Conservation (phyloP, 2,113 vertebrate genomes). For the Colinus virginianus region DNA sequence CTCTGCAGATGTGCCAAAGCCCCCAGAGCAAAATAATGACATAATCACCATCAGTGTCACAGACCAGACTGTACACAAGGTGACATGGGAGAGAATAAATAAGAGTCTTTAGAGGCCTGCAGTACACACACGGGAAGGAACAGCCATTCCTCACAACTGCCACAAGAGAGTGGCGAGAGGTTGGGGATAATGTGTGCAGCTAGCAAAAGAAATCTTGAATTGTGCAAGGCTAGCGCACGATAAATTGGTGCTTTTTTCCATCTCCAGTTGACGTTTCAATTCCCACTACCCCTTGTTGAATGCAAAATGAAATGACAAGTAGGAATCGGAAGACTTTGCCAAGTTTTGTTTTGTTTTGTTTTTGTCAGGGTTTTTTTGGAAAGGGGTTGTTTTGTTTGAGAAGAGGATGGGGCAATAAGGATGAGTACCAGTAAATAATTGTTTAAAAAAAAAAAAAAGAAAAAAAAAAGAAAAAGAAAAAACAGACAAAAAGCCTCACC, state of each 20-base stretch:
- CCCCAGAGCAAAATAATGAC: conserved; percentile 97
- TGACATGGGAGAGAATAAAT: conserved; percentile 88
- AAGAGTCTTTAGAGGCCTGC: conserved; percentile 76
- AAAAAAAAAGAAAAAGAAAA: neutral
- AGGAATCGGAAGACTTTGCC: conserved; percentile 48
- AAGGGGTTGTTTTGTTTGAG: neutral
- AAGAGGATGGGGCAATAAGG: neutral
- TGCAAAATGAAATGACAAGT: conserved; percentile 67
- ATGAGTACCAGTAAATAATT: neutral
- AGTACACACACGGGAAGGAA: conserved; percentile 74
- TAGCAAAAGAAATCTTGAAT: conserved; percentile 67
- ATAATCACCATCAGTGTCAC: conserved; percentile 99
- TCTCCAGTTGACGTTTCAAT: conserved; percentile 53
- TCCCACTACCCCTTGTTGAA: conserved; percentile 52
- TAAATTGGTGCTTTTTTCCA: conserved; percentile 49
- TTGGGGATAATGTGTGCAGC: conserved; percentile 46
- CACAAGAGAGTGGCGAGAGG: conserved; percentile 54
- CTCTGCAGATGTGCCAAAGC: conserved; percentile 92
- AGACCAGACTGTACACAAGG: conserved; percentile 97
- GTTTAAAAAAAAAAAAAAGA: neutral
- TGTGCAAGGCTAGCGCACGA: conserved; percentile 48
- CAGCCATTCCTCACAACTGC: conserved; percentile 55
- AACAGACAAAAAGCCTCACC: neutral
- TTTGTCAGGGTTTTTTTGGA: neutral
- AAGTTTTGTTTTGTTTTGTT: conserved; percentile 34